Base-by-base conservation (phyloP, 2,888 invertebrate genomes). In the Sepiola atlantica region DNA sequence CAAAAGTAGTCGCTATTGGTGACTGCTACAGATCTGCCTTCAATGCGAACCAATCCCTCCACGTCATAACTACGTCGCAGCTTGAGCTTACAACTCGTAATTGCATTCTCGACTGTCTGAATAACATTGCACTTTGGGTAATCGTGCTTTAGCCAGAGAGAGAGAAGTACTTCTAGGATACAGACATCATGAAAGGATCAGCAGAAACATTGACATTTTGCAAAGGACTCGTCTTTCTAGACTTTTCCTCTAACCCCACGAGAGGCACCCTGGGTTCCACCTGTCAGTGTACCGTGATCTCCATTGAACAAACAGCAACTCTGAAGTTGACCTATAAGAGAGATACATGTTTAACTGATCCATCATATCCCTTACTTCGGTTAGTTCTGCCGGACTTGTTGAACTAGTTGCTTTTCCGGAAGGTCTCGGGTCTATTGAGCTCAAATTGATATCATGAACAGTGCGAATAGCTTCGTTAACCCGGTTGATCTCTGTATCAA, bases 61-160 rank as follows among this genome's bases (percentile, higher is more conserved):
- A n/a, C n/a, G n/a, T n/a, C n/a, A n/a, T n/a, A n/a, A n/a, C n/a
- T n/a, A n/a, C n/a, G n/a, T n/a, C n/a, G n/a, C n/a, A n/a, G n/a
- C n/a, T n/a, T n/a, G n/a, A n/a, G n/a, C n/a, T n/a, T n/a, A n/a
- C n/a, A n/a, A n/a, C n/a, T n/a, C n/a, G n/a, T n/a, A n/a, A n/a
- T n/a, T n/a, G n/a, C n/a, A n/a, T n/a, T n/a, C n/a, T n/a, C n/a
- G n/a, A n/a, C n/a, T n/a, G n/a, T n/a, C n/a, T n/a, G n/a, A n/a
- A n/a, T n/a, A n/a, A n/a, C 94, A 94, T 96, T 96, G 32, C 95
- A 94, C 93, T 95, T 95, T 45, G 95, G 94, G 10, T 95, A 94
- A 24, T 96, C 96, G 94, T 94, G 95, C 93, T 91, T 94, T 1
- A 95, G 95, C 77, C 93, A 93, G 16, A 57, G 93, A 35, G 57